Evolutionary conservation across 1,140 invertebrate species (phyloP).

Genomic region (Neocloeon triangulifer): DNA sequence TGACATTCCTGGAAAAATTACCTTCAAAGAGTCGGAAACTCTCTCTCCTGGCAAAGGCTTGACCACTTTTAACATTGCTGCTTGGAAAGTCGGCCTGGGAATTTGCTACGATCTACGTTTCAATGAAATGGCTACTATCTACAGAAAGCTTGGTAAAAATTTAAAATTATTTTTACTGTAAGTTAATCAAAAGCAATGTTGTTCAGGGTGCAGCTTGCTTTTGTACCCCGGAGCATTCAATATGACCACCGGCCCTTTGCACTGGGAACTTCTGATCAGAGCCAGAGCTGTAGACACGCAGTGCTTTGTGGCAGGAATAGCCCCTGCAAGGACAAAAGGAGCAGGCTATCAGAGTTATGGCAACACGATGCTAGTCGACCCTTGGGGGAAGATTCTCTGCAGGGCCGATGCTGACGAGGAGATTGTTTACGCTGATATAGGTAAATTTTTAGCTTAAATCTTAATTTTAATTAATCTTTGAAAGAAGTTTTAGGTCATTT

Average conservation of each 20-base stretch:
- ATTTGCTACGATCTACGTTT: constrained; percentile 93
- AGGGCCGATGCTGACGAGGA: constrained; percentile 45
- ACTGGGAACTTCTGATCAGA: constrained; percentile 71
- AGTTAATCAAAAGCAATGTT: no score
- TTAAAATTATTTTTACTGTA: no score
- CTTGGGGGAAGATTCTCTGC: constrained; percentile 62
- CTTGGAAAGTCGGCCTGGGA: constrained; percentile 65
- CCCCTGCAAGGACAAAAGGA: constrained; percentile 46
- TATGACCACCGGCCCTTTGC: constrained; percentile 80
- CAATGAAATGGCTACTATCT: constrained; percentile 66
- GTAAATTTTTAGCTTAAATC: constrained; percentile 17
- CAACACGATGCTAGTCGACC: constrained; percentile 62
- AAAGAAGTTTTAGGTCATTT: constrained; percentile 1
- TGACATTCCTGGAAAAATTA: constrained; percentile 75
- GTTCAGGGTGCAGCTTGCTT: constrained; percentile 55
- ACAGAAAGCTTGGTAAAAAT: constrained; percentile 40
- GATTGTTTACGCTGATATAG: constrained; percentile 51
- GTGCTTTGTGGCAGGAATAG: constrained; percentile 45
- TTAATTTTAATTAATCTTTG: background rate
- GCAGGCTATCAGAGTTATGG: constrained; percentile 74
- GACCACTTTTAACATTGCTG: constrained; percentile 46
- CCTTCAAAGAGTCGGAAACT: constrained; percentile 80
- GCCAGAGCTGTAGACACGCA: constrained; percentile 74
- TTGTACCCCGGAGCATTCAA: constrained; percentile 90
- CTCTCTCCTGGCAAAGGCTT: constrained; percentile 52